Base-by-base conservation (phyloP, 2,797 vertebrate genomes). In the Agapornis canus region DNA sequence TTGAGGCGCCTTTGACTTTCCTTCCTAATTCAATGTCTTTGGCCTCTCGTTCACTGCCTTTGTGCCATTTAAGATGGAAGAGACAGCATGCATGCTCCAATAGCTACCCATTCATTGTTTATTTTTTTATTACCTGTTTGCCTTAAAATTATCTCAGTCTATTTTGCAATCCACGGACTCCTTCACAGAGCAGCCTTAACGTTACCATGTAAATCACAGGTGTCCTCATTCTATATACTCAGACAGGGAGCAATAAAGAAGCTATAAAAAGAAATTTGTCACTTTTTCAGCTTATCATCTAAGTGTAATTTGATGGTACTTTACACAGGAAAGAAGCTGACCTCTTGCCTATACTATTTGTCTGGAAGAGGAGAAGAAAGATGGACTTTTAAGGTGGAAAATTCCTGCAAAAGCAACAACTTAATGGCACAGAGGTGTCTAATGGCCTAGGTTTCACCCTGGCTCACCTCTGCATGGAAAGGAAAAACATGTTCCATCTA, bases 181-280 rank as follows among this genome's bases (percentile, higher is more conserved):
- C 45, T 79, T 76, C 71, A 43, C 21, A 71, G 56, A 59, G 68
- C 81, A 92, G 68, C 19, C 66, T 90, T 82, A 69, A 91, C 79
- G 79, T 64, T 65, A 51, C 47, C 47, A 57, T 48, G 48, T 73
- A 83, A 82, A 91, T 92, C 70, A 79, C 56, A 86, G 60, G 19
- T 63, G 51, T 92, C 66, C 64, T 73, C 40, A 52, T 82, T 89
- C 66, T 80, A 84, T 77, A 94, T 35, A 84, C 42, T 83, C 60
- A 94, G 65, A 79, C 51, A 66, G 49, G 40, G 80, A 90, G 91
- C 78, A 94, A 95, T 94, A 96, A 96, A 96, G 56, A 88, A 92
- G 87, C 87, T 88, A 95, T 94, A 94, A 95, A 96, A 92, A 73
- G 77, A 89, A 92, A 86, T 92, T 29, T 94, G 92, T 92, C 94